These are phyloP conservation scores for Lutraria rhynchaena DNA, from an alignment of 1,140 invertebrate genomes.

Conservation along the genomic window DNA sequence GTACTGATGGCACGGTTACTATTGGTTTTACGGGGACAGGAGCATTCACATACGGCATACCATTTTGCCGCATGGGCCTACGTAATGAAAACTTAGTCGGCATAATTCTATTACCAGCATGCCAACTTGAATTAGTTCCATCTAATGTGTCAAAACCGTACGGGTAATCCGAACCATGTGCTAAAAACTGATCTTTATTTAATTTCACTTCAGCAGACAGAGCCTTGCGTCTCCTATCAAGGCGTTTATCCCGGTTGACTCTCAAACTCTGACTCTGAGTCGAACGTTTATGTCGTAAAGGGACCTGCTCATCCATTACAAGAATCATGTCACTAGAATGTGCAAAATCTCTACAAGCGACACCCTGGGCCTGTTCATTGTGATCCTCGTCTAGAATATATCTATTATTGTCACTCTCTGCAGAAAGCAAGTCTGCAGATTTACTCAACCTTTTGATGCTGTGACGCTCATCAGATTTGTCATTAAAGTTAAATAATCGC, in stretches of 20 bases:
- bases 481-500: neutral
- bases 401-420: neutral
- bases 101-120: constrained; percentile 26
- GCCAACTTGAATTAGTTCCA: constrained; percentile 25
- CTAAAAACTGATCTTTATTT: constrained; percentile 13
- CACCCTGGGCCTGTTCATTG: neutral
- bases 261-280: constrained; percentile 30
- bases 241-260: constrained; percentile 11
- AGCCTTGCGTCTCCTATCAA: constrained; percentile 22
- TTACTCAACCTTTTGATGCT: neutral
- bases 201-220: constrained; percentile 38
- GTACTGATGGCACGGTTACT: neutral
- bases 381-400: neutral
- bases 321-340: constrained; percentile 33
- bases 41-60: constrained; percentile 17
- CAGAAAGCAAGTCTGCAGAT: constrained; percentile 25
- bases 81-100: constrained; percentile 47
- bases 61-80: constrained; percentile 23
- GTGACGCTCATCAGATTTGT: neutral
- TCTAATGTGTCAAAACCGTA: neutral
- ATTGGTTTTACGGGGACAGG: constrained; percentile 40
- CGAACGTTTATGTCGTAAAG: constrained; percentile 18
- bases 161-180: neutral
- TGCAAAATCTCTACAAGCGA: neutral
- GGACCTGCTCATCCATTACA: neutral